These are phyloP conservation scores for Caenorhabditis sulstoni DNA, from an alignment of 2,888 invertebrate genomes.

Conservation along the genomic window DNA sequence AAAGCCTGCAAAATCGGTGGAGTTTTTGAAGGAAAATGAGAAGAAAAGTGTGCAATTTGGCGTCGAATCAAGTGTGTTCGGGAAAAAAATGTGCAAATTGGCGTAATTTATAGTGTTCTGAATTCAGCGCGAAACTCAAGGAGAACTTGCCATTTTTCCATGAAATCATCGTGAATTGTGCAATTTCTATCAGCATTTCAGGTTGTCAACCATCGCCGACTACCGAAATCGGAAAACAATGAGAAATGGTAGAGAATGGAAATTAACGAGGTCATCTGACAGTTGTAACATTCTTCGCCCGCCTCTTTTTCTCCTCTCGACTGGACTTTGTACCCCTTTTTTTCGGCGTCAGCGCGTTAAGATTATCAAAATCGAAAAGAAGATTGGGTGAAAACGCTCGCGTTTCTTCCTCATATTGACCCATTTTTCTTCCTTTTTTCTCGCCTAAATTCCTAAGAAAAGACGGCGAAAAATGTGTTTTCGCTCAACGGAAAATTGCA, in stretches of 20 bases:
- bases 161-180: too few relatives aligned
- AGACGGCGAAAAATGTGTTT: neutral
- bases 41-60: neutral
- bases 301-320: neutral
- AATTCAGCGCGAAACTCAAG: too few relatives aligned
- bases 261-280: constrained; percentile 31
- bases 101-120: too few relatives aligned
- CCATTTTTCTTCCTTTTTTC: neutral
- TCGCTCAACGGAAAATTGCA: neutral
- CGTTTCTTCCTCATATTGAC: neutral
- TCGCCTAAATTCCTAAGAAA: too few relatives aligned
- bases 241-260: neutral
- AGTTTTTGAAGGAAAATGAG: neutral
- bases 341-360: too few relatives aligned
- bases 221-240: neutral
- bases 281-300: constrained; percentile 42
- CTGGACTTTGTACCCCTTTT: too few relatives aligned
- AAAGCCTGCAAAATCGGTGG: neutral
- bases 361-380: neutral
- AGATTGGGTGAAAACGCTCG: neutral
- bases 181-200: too few relatives aligned
- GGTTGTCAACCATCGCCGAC: too few relatives aligned
- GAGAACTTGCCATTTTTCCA: too few relatives aligned
- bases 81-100: too few relatives aligned
- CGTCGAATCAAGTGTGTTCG: neutral